Conservation (phyloP, 2,797 vertebrate species). For the Artibeus jamaicensis region DNA sequence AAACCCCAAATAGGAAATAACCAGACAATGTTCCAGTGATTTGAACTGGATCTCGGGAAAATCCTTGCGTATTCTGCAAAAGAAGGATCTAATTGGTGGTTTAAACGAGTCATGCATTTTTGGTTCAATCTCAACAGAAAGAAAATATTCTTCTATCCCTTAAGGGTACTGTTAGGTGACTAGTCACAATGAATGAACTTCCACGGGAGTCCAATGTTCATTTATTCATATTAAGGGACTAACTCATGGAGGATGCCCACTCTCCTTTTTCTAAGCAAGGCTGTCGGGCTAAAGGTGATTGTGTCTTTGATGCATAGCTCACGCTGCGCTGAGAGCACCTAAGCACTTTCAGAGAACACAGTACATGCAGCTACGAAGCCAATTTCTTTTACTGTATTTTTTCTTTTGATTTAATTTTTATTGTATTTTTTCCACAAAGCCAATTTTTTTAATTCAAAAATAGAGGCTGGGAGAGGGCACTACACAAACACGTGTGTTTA, state of each 20-base stretch:
- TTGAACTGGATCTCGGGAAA: neutral
- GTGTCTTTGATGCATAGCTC: neutral
- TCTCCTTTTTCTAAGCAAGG: neutral
- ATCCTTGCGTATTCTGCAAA: neutral
- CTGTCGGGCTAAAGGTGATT: too few relatives aligned
- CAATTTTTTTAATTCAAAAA: neutral
- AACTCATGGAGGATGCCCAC: neutral
- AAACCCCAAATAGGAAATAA: neutral
- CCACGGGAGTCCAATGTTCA: neutral
- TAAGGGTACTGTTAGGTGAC: neutral
- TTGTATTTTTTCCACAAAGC: neutral
- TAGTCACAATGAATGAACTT: neutral
- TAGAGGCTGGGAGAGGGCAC: neutral
- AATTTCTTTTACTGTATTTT: too few relatives aligned
- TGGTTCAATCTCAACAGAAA: neutral
- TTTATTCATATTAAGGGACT: neutral
- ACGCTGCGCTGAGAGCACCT: neutral
- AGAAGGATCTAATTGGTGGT: neutral
- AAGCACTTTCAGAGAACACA: neutral
- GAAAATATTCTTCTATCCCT: neutral
- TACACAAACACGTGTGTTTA: neutral
- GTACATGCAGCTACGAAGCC: neutral
- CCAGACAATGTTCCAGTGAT: neutral
- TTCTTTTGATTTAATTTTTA: too few relatives aligned
- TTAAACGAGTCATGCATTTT: neutral